phyloP scores from a whole-genome alignment of 1,140 invertebrate species.

The Dendroctonus ponderosae region DNA sequence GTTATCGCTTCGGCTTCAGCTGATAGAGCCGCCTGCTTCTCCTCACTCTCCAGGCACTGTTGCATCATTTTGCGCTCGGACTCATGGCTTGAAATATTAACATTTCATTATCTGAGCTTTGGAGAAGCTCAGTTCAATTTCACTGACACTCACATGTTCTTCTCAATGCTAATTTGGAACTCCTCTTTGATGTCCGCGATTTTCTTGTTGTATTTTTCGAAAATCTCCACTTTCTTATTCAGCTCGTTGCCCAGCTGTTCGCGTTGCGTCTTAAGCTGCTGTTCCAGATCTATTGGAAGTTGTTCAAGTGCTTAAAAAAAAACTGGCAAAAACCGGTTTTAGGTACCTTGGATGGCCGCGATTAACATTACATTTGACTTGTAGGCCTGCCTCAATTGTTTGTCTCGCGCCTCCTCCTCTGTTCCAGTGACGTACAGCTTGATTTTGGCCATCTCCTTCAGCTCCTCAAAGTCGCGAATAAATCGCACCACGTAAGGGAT shows the following conservation, averaged over 20 bases:
- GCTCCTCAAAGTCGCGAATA: slow-evolving; percentile 32
- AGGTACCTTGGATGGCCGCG: slow-evolving; percentile 33
- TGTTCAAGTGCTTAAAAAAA: slow-evolving; percentile 2
- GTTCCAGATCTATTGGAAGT: slow-evolving; percentile 35
- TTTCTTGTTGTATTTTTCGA: slow-evolving; percentile 39
- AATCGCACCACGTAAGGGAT: slow-evolving; percentile 30
- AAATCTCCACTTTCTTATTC: slow-evolving; percentile 36
- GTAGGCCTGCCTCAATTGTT: slow-evolving; percentile 37
- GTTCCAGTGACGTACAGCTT: slow-evolving; percentile 39
- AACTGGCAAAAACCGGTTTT: neutral
- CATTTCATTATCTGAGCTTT: no score
- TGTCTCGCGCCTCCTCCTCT: slow-evolving; percentile 42
- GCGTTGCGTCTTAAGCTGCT: slow-evolving; percentile 40
- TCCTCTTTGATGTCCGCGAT: slow-evolving; percentile 37
- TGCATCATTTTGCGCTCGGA: slow-evolving; percentile 45
- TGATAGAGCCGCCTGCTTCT: slow-evolving; percentile 35
- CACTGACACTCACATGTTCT: slow-evolving; percentile 34
- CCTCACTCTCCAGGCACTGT: slow-evolving; percentile 39
- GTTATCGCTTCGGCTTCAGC: slow-evolving; percentile 35
- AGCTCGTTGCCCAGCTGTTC: slow-evolving; percentile 40
- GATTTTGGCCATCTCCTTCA: slow-evolving; percentile 35
- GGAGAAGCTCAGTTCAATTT: neutral
- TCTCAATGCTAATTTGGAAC: slow-evolving; percentile 39
- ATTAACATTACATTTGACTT: slow-evolving; percentile 40
- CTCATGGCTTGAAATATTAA: slow-evolving; percentile 32